Evolutionary conservation across 2,888 invertebrate genomes (phyloP), one percentile per base, ranked within the genome.

Genomic region (Amaurobius ferox): DNA sequence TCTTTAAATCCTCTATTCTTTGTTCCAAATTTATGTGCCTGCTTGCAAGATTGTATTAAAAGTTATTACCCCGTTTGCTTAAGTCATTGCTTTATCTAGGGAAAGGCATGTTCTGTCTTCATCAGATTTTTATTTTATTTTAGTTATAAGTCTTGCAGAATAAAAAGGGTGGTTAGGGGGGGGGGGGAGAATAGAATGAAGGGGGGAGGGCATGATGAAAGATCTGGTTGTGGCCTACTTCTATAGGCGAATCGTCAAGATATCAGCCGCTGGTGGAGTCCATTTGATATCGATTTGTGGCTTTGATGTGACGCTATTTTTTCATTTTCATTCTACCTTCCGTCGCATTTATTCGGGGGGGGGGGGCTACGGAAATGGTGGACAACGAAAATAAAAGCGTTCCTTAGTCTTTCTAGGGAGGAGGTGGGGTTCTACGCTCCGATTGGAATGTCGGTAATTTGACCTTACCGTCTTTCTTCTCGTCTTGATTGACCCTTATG

Each of bases 211-310:
- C 3, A 19, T 9, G 48, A 48, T 48, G 48, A 71, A 83, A 48
- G 55, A 76, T 83, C 55, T 66, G 76, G 55, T 73, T 30, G 78
- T 72, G 78, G 72, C 85, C 85, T 85, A 83, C 76, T 83, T 83
- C 76, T 79, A 48, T 64, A 26, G 71, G 70, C 55, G 76, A 76
- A 68, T 74, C 73, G 74, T 74, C 81, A 74, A 83, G 83, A 83
- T 77, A 71, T 74, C 77, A 66, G 76, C 70, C 64, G 83, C 44
- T 55, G 77, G 48, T 28, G 61, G 44, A 40, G 77, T 76, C 76
- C 77, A 71, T 77, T 77, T 77, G 64, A 70, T 83, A 83, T 83
- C 77, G 77, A 77, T 83, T 83, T 77, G 83, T 29, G 77, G 83
- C 83, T 83, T 40, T 62, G 55, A 76, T 81, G 81, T 74, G 81